These are phyloP conservation scores for Lithobates sylvaticus DNA, from an alignment of 2,797 vertebrate species.

Conservation along the genomic window DNA sequence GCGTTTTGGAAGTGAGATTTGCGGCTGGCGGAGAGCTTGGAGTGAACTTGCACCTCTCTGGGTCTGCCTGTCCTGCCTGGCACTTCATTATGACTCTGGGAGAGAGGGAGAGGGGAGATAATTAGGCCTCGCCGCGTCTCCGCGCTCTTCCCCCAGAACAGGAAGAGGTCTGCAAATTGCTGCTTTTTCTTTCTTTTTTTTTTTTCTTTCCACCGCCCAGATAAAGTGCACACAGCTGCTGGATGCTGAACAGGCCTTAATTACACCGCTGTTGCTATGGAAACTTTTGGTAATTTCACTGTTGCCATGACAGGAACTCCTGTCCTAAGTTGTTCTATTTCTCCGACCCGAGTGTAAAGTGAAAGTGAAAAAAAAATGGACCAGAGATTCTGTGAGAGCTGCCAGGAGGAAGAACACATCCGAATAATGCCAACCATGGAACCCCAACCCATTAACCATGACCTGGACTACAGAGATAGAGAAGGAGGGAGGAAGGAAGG, in stretches of 20 bases:
- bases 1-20: conserved; percentile 19
- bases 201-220: conserved; percentile 65
- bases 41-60: conserved; percentile 29
- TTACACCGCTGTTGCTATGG: conserved; percentile 78
- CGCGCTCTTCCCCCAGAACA: conserved; percentile 58
- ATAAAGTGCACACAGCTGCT: conserved; percentile 81
- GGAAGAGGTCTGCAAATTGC: conserved; percentile 64
- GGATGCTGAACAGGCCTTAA: conserved; percentile 78
- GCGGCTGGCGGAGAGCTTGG: neutral
- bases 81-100: conserved; percentile 37
- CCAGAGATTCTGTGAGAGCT: too few relatives aligned
- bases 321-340: conserved; percentile 56
- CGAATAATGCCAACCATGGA: too few relatives aligned
- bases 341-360: conserved; percentile 24
- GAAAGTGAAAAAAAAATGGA: conserved; percentile 5
- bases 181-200: conserved; percentile 41
- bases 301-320: conserved; percentile 70
- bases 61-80: neutral
- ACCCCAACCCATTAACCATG: too few relatives aligned
- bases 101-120: conserved; percentile 50
- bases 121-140: conserved; percentile 38
- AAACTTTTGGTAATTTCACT: conserved; percentile 75
- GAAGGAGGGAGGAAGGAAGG: too few relatives aligned
- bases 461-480: too few relatives aligned
- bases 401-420: too few relatives aligned